Evolutionary conservation across 2,888 invertebrate species (phyloP), one percentile per base, ranked within the genome.

Genomic region (Psylliodes chrysocephalus): DNA sequence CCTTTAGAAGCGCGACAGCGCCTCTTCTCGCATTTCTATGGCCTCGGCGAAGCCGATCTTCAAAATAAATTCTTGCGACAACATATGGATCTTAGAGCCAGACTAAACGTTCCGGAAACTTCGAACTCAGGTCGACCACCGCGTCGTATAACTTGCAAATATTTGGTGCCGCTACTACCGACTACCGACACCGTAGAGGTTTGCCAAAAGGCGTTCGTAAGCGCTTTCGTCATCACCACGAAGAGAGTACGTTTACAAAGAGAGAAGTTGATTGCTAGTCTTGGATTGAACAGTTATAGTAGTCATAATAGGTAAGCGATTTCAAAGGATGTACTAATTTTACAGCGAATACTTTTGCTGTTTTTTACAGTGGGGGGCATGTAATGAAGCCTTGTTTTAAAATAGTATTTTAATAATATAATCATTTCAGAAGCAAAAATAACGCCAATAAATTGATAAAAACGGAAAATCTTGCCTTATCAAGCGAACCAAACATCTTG

Each of bases 191-290:
- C 71, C 18, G 69, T 71, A 25, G 71, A 71, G 54, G 85, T 86
- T 30, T 86, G 86, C 72, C 84, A 86, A 72, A 85, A 85, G 72
- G 86, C 86, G 33, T 86, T 86, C 73, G 85, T 85, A 72, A 85
- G 84, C 75, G 82, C 85, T 28, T 86, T 85, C 75, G 84, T 84
- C 42, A 85, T 86, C 71, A 85, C 85, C 42, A 86, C 86, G 62
- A 86, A 86, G 75, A 75, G 85, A 60, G 84, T 86, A 12, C 76
- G 85, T 55, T 75, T 85, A 33, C 85, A 85, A 71, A 76, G 85
- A 42, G 85, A 85, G 70, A 84, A 84, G 74, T 79, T 85, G 22
- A 85, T 85, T 63, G 80, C 82, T 63, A 81, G 81, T 64, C 71
- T 83, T 67, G 83, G 82, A 5, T 71, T 82, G 60, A 83, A 83